Percentiles rank a stretch among this genome's conserved stretches.
phyloP scores from a whole-genome alignment of 2,113 vertebrate species.

The Leptobrachium ailaonicum region DNA sequence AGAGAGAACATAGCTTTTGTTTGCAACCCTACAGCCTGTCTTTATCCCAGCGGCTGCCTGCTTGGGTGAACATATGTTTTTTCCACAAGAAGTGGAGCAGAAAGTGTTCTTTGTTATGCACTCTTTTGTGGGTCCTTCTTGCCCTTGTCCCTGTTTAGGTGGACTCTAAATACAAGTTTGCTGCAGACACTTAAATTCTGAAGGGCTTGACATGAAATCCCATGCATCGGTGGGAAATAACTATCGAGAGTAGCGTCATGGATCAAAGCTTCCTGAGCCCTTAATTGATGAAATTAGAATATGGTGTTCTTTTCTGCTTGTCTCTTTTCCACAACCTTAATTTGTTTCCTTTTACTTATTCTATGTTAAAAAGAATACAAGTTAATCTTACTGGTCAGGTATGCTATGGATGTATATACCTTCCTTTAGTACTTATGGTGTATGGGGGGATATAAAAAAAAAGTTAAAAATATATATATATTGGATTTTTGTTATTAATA shows the following conservation, averaged over 20 bases:
- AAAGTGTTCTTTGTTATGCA: slow-evolving; percentile 83
- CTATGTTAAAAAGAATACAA: no score
- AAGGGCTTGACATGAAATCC: slow-evolving; percentile 53
- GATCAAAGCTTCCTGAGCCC: slow-evolving; percentile 13
- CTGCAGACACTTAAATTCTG: slow-evolving; percentile 55
- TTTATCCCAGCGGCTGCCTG: slow-evolving; percentile 77
- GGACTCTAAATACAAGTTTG: slow-evolving; percentile 64
- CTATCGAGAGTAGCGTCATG: slow-evolving; percentile 49
- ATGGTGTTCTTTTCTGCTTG: background rate
- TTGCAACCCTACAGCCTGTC: slow-evolving; percentile 76
- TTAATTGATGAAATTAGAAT: slow-evolving; percentile 3
- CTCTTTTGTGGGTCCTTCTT: slow-evolving; percentile 75
- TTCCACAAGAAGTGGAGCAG: slow-evolving; percentile 86
- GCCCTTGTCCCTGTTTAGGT: slow-evolving; percentile 56
- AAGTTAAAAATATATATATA: background rate
- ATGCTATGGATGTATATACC: background rate
- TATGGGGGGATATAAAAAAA: background rate
- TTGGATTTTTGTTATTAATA: no score
- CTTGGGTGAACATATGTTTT: slow-evolving; percentile 94
- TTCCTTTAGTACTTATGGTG: background rate
- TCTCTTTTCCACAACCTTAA: no score
- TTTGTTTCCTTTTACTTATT: no score
- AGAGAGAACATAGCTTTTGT: slow-evolving; percentile 77
- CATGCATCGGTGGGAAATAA: slow-evolving; percentile 58
- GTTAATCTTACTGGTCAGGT: no score